phyloP scores from a whole-genome alignment of 2,888 invertebrate species.

The Microctonus hyperodae region DNA sequence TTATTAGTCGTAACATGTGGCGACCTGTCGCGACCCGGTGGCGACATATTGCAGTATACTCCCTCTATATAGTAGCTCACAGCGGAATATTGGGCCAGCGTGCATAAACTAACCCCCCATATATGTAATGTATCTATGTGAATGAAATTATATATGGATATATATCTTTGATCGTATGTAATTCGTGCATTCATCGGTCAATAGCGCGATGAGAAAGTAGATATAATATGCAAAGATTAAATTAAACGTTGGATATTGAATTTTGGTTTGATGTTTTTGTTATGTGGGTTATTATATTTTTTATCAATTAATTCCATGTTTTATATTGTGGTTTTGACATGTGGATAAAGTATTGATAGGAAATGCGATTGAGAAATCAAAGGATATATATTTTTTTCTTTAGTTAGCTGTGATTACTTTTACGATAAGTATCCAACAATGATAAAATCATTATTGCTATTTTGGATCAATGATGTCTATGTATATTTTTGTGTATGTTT shows the following conservation, averaged over 20 bases:
- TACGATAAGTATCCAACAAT: conserved; percentile 14
- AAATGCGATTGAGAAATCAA: conserved; percentile 29
- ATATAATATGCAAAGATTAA: not conserved
- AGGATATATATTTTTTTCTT: conserved; percentile 21
- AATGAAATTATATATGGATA: not conserved
- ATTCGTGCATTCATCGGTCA: too few species aligned
- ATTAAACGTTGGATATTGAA: not conserved
- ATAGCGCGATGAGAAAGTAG: not conserved
- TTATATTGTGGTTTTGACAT: not conserved
- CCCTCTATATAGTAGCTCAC: conserved; percentile 14
- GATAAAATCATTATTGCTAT: conserved; percentile 15
- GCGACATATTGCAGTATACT: conserved; percentile 48
- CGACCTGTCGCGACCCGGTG: conserved; percentile 46
- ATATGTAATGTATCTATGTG: conserved; percentile 9
- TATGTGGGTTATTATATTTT: not conserved
- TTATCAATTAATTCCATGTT: too few species aligned
- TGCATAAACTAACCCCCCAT: conserved; percentile 33
- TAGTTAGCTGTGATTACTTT: not conserved
- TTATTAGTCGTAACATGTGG: conserved; percentile 54
- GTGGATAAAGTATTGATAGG: not conserved
- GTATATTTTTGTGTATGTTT: too few species aligned
- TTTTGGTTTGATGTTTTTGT: not conserved
- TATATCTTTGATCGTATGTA: not conserved
- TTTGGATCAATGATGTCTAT: not conserved
- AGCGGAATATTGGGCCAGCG: conserved; percentile 37